phyloP scores from a whole-genome alignment of 2,113 vertebrate genomes.

The Dryoscopus gambensis region DNA sequence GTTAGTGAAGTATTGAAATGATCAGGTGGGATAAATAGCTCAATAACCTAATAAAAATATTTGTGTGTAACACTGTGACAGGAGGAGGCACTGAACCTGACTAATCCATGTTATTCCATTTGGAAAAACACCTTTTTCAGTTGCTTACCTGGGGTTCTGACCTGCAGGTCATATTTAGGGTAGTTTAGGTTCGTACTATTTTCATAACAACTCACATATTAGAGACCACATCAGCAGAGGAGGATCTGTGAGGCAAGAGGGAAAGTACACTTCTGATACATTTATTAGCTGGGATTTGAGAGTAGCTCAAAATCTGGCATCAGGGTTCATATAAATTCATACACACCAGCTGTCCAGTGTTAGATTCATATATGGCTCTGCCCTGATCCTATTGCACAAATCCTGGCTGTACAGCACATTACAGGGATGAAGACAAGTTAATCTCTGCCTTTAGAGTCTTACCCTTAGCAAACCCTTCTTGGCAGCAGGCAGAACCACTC shows the following conservation, averaged over 20 bases:
- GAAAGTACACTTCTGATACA: slow-evolving; percentile 44
- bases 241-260: neutral
- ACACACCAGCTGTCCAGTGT: slow-evolving; percentile 68
- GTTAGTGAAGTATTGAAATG: neutral
- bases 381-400: slow-evolving; percentile 89
- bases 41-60: neutral
- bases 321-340: slow-evolving; percentile 56
- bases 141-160: neutral
- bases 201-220: neutral
- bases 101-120: neutral
- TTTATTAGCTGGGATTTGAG: slow-evolving; percentile 28
- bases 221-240: neutral
- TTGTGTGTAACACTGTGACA: neutral
- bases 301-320: neutral
- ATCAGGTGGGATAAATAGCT: neutral
- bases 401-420: slow-evolving; percentile 95
- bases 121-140: neutral
- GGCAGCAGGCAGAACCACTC: slow-evolving; percentile 88
- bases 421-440: slow-evolving; percentile 92
- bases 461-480: slow-evolving; percentile 95
- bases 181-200: neutral
- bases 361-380: slow-evolving; percentile 68
- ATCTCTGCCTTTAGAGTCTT: slow-evolving; percentile 93
- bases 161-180: neutral
- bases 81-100: neutral